Evolutionary conservation across 2,888 invertebrate genomes (phyloP), one percentile per base, ranked within the genome.

Genomic region (Brenthis daphne): DNA sequence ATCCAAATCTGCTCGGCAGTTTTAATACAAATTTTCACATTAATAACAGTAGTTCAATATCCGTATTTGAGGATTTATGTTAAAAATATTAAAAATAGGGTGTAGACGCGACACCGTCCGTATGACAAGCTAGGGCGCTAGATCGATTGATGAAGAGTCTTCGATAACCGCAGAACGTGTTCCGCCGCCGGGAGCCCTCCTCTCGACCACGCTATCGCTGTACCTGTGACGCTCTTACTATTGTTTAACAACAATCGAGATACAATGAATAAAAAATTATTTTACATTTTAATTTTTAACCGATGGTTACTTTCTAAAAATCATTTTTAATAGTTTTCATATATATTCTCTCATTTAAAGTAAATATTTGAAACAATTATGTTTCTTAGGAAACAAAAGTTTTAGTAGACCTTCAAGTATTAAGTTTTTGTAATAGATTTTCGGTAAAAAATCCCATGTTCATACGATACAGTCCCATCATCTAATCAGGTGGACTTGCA

Each of bases 111-210:
- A 56, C 53, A 57, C 54, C 50, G 58, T 67, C 43, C 63, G 68
- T 55, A 47, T 67, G 57, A 55, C 67, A 64, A 54, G 63, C 65
- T 80, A 77, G 82, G 80, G 80, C 73, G 77, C 75, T 70, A 79
- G 82, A 90, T 92, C 92, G 86, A 92, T 92, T 91, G 92, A 92
- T 92, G 89, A 88, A 92, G 90, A 84, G 87, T 71, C 65, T 65
- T 68, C 75, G 91, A 91, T 91, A 90, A 77, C 69, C 70, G 72
- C 76, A 70, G 86, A 82, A 91, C 91, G 91, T 92, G 92, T 86
- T 81, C 77, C 82, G 85, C 87, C 85, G 81, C 81, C 83, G 86
- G 87, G 83, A 80, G 79, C 77, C 77, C 73, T 77, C 76, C 84
- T 78, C 82, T 82, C 75, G 63, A 64, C 66, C 54, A 65, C 73